A percentile compares a stretch with the other conserved stretches of the same genome.
Evolutionary conservation across 2,113 vertebrate genomes (phyloP).

Genomic region (Pygoscelis adeliae): DNA sequence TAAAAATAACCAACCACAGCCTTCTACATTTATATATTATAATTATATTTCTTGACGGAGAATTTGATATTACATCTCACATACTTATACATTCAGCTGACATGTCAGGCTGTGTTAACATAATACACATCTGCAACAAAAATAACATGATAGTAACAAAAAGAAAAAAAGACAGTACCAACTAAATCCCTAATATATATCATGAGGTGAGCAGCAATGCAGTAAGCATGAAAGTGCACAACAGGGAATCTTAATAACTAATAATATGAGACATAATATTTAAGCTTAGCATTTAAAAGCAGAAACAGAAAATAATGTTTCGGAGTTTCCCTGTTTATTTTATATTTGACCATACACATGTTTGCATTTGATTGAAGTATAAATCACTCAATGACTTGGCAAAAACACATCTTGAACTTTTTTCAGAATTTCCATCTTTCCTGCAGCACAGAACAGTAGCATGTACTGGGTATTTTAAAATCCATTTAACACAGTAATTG

Average conservation of each 20-base stretch:
- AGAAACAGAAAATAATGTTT: not conserved
- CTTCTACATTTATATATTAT: not conserved
- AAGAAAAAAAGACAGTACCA: not conserved
- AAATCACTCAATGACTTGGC: not conserved
- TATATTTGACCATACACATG: not conserved
- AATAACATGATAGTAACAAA: rapidly evolving
- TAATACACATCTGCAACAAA: not conserved
- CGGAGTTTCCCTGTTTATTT: not conserved
- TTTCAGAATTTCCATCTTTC: not conserved
- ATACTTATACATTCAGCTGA: not conserved
- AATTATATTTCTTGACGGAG: not conserved
- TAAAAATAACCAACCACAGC: not conserved
- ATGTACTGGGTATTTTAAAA: not conserved
- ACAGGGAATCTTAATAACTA: not conserved
- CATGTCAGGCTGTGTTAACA: not conserved
- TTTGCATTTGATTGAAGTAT: not conserved
- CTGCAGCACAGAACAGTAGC: not conserved
- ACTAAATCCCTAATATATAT: not conserved
- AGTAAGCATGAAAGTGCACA: not conserved
- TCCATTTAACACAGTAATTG: not conserved
- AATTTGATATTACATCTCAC: not conserved
- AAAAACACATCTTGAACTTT: not conserved
- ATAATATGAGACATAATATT: not conserved
- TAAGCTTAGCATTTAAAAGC: not conserved
- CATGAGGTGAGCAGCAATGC: not conserved